Conservation (phyloP, 2,888 invertebrate species). For the Volucella bombylans region DNA sequence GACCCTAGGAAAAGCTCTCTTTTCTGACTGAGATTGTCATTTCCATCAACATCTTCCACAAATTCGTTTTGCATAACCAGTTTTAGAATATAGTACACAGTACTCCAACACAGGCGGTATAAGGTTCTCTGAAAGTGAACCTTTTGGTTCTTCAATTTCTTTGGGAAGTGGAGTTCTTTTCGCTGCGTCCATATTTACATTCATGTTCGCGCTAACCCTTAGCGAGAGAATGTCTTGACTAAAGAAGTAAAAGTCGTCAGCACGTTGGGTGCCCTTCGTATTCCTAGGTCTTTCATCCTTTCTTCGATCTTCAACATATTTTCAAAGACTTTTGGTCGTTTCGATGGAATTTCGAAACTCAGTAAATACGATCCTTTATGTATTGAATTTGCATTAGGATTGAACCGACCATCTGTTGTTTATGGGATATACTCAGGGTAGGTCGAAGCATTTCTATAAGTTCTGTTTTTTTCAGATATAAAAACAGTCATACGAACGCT, state of each 20-base stretch:
- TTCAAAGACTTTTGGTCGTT: conserved; percentile 10
- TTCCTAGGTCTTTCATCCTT: conserved; percentile 5
- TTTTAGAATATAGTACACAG: conserved; percentile 9
- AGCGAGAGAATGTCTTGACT: conserved; percentile 11
- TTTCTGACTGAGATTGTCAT: conserved; percentile 14
- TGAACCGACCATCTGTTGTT: conserved; percentile 38
- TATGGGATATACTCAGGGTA: background rate
- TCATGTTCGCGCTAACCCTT: conserved; percentile 3
- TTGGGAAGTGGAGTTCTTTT: conserved; percentile 1
- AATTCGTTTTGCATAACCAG: conserved; percentile 25
- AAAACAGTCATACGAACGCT: conserved; percentile 27
- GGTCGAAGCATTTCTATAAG: conserved; percentile 17
- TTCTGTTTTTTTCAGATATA: conserved; percentile 37
- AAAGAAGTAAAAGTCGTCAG: conserved; percentile 16
- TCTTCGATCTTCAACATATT: conserved; percentile 17
- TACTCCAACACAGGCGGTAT: conserved; percentile 24
- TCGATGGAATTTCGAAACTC: conserved; percentile 28
- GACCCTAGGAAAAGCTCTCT: conserved; percentile 6
- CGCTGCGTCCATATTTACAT: background rate
- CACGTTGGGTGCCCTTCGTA: conserved; percentile 13
- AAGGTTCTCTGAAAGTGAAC: background rate
- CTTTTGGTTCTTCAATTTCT: background rate
- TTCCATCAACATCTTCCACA: background rate
- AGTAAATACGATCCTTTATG: conserved; percentile 27
- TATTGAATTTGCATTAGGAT: conserved; percentile 42